Percentiles rank a stretch among this genome's conserved stretches.
phyloP scores from a whole-genome alignment of 2,888 invertebrate species.

The Perdita meconis region DNA sequence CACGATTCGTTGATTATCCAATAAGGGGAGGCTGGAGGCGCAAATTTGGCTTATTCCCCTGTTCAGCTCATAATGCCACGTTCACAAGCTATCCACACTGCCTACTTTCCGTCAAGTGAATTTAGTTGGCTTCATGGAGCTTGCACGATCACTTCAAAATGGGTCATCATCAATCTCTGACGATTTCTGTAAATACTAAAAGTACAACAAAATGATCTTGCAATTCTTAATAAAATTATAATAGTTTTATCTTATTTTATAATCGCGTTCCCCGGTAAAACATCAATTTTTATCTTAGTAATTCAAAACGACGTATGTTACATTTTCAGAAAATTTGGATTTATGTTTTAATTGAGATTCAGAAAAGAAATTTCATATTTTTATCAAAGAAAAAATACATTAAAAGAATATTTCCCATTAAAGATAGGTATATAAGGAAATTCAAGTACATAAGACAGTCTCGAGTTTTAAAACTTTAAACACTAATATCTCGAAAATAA shows the following conservation, averaged over 20 bases:
- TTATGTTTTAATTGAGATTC: too few species aligned
- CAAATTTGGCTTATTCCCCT: conserved; percentile 63
- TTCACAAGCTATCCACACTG: conserved; percentile 58
- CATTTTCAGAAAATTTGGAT: too few species aligned
- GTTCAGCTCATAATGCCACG: conserved; percentile 55
- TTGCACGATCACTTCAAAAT: conserved; percentile 47
- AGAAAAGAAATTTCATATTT: too few species aligned
- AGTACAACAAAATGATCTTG: neutral
- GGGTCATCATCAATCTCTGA: conserved; percentile 42
- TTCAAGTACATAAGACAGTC: too few species aligned
- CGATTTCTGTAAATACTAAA: conserved; percentile 12
- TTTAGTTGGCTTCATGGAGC: conserved; percentile 49
- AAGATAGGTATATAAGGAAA: too few species aligned
- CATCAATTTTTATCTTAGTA: neutral
- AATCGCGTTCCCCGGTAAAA: neutral
- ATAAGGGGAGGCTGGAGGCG: conserved; percentile 48
- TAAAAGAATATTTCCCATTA: too few species aligned
- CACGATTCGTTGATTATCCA: conserved; percentile 32
- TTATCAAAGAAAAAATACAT: too few species aligned
- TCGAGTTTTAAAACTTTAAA: too few species aligned
- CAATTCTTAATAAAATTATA: neutral
- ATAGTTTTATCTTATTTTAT: neutral
- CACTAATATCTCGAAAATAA: too few species aligned
- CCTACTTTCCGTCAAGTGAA: conserved; percentile 50
- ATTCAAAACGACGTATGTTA: too few species aligned